Evolutionary conservation across 2,797 vertebrate species (phyloP), one percentile per base, ranked within the genome.

Genomic region (Emys orbicularis): DNA sequence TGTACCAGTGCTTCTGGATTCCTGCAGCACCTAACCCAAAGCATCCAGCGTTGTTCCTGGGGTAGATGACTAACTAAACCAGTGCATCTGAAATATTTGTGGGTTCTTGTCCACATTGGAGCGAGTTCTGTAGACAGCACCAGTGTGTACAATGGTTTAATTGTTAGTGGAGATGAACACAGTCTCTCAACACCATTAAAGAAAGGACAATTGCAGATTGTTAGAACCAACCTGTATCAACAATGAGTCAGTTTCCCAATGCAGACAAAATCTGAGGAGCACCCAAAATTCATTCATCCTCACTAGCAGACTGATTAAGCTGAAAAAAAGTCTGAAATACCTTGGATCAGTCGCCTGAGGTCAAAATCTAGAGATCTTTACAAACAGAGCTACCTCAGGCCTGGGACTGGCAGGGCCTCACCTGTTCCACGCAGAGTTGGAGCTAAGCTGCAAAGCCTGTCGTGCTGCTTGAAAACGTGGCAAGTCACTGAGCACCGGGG

Each of bases 361-460:
- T 19, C 52, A 53, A 57, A 49, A 9, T 0, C 0, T 1, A 1
- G 1, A 65, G 54, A 81, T 44, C 5, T 13, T 54, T 56, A 37
- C 37, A 52, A 79, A 52, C n/a, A 44, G 54, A 0, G 1, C 12
- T 31, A 25, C 15, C 41, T 54, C 65, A 16, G n/a, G 34, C 5
- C 25, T 7, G 1, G n/a, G 3, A 10, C 9, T n/a, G 0, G 6
- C 41, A 49, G 7, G 83, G 41, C 41, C 92, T 97, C 84, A 99
- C 99, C 99, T 99, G 98, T 99, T 99, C 99, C 99, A 99, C 86
- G 99, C 98, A 0, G 99, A 99, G 95, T 98, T 98, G 95, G 99
- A 99, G 97, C 99, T 99, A 86, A 99, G 98, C 97, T 99, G 99
- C 56, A 99, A 89, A 0, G 98, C 94, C 44, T 99, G 98, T 3